These are phyloP conservation scores for Ophraella communa DNA, from an alignment of 2,888 invertebrate genomes.

Conservation along the genomic window DNA sequence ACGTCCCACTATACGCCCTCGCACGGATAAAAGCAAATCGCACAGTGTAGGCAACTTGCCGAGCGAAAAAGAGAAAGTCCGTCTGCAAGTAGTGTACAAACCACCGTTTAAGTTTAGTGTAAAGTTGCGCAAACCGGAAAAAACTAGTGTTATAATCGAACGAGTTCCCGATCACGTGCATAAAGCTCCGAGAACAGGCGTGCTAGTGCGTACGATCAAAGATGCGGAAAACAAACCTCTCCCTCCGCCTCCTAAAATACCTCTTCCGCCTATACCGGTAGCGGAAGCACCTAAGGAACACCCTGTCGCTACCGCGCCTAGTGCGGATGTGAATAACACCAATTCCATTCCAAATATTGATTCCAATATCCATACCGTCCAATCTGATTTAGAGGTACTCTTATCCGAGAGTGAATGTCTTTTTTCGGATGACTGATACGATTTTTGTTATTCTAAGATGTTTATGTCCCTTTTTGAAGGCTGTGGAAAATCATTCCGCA, in stretches of 20 bases:
- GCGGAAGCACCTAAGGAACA: slow-evolving; percentile 3
- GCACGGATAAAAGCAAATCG: slow-evolving; percentile 66
- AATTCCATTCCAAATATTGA: slow-evolving; percentile 57
- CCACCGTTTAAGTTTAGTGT: slow-evolving; percentile 88
- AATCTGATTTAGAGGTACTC: slow-evolving; percentile 67
- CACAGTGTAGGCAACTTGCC: slow-evolving; percentile 73
- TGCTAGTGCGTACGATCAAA: slow-evolving; percentile 59
- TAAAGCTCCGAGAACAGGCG: slow-evolving; percentile 58
- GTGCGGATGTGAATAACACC: slow-evolving; percentile 26
- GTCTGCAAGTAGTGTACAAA: slow-evolving; percentile 85
- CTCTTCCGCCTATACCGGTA: background rate
- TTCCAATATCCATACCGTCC: slow-evolving; percentile 68
- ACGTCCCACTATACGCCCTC: slow-evolving; percentile 59
- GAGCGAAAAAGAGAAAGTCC: slow-evolving; percentile 69
- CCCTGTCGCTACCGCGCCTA: background rate
- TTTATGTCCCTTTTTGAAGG: slow-evolving; percentile 11
- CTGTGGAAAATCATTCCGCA: slow-evolving; percentile 25
- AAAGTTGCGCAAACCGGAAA: slow-evolving; percentile 76
- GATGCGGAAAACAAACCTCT: slow-evolving; percentile 15
- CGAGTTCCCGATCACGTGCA: slow-evolving; percentile 59
- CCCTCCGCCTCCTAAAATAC: background rate
- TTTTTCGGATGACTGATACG: slow-evolving; percentile 57
- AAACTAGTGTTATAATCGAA: slow-evolving; percentile 68
- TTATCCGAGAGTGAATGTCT: slow-evolving; percentile 66
- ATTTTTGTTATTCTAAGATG: background rate